Percentiles rank a stretch among this genome's conserved stretches.
Evolutionary conservation across 2,797 vertebrate species (phyloP).

Genomic region (Cirrhinus molitorella): DNA sequence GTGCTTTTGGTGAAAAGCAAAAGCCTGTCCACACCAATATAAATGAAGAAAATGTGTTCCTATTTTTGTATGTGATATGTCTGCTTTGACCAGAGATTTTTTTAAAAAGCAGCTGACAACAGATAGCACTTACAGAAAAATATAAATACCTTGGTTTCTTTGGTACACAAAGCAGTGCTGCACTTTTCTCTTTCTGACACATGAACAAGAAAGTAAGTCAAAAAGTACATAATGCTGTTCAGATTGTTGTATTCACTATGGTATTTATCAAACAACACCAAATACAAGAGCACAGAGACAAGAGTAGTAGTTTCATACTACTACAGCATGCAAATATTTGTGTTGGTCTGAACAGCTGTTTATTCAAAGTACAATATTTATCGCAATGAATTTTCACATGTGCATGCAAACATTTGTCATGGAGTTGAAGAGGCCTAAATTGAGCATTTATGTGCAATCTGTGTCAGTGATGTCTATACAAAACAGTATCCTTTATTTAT

Average conservation of each 20-base stretch:
- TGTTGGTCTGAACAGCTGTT: background rate
- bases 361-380: background rate
- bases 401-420: background rate
- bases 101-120: too few species aligned
- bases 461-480: background rate
- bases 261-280: background rate
- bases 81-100: background rate
- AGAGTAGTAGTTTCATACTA: background rate
- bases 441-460: conserved; percentile 12
- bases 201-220: background rate
- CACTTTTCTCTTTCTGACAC: background rate
- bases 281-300: background rate
- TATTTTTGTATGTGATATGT: background rate
- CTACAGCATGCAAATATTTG: background rate
- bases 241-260: background rate
- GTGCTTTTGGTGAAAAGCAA: background rate
- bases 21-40: background rate
- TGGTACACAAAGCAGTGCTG: background rate
- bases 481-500: background rate
- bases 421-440: background rate
- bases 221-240: background rate
- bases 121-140: background rate
- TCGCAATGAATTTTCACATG: background rate
- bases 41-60: background rate
- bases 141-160: background rate